Evolutionary conservation across 2,113 vertebrate species (phyloP).

Genomic region (Microcebus tavaratra): DNA sequence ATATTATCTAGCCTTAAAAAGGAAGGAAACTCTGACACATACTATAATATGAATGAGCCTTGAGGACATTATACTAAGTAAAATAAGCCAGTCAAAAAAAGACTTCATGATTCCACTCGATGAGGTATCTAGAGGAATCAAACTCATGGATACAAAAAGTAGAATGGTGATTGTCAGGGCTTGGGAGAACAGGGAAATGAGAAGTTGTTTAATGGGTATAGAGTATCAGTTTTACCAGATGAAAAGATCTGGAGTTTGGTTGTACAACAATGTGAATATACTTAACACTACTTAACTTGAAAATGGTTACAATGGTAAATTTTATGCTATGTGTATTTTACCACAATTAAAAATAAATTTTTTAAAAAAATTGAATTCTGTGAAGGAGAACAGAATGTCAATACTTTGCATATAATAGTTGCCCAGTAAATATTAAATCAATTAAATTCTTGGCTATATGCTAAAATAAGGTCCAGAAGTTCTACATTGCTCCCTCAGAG

Average conservation of each 20-base stretch:
- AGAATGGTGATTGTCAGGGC: background rate
- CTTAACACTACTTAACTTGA: background rate
- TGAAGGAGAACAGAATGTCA: background rate
- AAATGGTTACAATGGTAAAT: conserved; percentile 9
- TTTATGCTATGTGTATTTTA: background rate
- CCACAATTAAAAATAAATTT: background rate
- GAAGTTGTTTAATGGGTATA: background rate
- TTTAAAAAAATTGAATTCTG: background rate
- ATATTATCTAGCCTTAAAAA: background rate
- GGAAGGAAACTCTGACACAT: background rate
- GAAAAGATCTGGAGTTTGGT: background rate
- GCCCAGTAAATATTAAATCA: background rate
- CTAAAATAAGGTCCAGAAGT: background rate
- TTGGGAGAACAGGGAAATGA: background rate
- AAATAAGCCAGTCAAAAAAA: background rate
- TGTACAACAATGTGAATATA: background rate
- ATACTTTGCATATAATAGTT: background rate
- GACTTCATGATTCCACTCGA: background rate
- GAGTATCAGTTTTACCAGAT: background rate
- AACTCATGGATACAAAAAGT: background rate
- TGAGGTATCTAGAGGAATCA: background rate
- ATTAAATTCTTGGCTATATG: background rate
- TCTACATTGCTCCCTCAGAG: background rate
- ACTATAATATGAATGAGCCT: background rate
- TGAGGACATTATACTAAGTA: background rate